A percentile compares a stretch with the other conserved stretches of the same genome.
Conservation (phyloP, 2,797 vertebrate genomes). For the Todus mexicanus region DNA sequence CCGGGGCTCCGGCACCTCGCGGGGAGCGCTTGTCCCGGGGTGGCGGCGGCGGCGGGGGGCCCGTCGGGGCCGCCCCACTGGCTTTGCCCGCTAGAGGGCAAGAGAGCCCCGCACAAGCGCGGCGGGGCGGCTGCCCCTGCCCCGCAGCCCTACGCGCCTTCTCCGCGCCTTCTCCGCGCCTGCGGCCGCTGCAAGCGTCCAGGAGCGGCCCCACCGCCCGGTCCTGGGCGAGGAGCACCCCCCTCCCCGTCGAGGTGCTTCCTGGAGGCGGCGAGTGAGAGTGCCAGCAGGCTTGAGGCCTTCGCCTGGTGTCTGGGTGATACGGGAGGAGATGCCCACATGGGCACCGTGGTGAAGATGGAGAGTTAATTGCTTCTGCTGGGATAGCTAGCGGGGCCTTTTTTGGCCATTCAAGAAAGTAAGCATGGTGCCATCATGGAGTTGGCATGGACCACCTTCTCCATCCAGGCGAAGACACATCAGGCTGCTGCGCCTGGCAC, state of each 20-base stretch:
- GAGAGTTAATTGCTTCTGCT: background rate
- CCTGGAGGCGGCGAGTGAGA: background rate
- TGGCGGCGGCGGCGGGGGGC: background rate
- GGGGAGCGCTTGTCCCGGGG: background rate
- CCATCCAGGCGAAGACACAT: rapidly evolving
- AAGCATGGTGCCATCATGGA: background rate
- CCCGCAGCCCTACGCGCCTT: background rate
- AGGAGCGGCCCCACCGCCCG: too few relatives aligned
- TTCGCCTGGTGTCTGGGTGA: rapidly evolving
- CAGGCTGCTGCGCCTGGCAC: rapidly evolving
- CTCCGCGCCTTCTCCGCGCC: background rate
- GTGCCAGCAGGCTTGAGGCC: background rate
- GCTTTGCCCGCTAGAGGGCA: constrained; percentile 57
- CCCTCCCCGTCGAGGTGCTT: background rate
- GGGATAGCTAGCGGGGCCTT: background rate
- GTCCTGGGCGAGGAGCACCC: background rate
- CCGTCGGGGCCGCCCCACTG: constrained; percentile 35
- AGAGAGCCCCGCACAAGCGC: constrained; percentile 42
- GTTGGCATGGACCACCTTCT: background rate
- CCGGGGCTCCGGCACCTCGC: background rate
- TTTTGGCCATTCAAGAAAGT: background rate
- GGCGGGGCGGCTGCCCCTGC: background rate
- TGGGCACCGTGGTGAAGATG: too few relatives aligned
- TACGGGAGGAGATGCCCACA: rapidly evolving
- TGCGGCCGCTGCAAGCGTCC: background rate